Base-by-base conservation (phyloP, 2,888 invertebrate genomes). In the Byasa hedistus region DNA sequence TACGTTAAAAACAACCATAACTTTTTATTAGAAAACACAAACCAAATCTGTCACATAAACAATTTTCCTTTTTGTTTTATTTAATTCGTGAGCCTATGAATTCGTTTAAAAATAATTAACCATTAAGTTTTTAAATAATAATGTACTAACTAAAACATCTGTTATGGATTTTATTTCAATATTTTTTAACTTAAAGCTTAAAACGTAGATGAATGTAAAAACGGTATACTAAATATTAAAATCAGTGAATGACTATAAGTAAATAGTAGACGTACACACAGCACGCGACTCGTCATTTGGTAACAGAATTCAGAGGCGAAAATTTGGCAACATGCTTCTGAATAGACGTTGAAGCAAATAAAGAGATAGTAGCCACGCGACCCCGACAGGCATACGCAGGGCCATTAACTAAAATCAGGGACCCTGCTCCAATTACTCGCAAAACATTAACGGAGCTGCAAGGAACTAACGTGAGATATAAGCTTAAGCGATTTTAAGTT, bases 331-430 rank as follows among this genome's bases (percentile, higher is more conserved):
- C 73, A 75, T 76, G 76, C 80, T 80, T 83, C 79, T 81, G 81
- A 85, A 84, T 79, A 75, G 77, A 79, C 76, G 84, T 82, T 84
- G 80, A 77, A 81, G 79, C 81, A 86, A 89, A 89, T 87, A 87
- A 83, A 89, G 84, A 88, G 87, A 89, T 87, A 86, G 85, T 76
- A 74, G 84, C 84, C 89, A 87, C 89, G 89, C 88, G 90, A 87
- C 89, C 85, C 78, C 79, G 71, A 72, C 82, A 78, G 79, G 83
- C 83, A 83, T 81, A 81, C 78, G 72, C 77, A 75, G 69, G 77
- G 76, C 84, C 82, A 87, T 88, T 87, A 89, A 87, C 87, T 86
- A 87, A 88, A 89, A 90, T 89, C 89, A 90, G 81, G 81, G 80
- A 87, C 83, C 82, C 84, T 82, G 86, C 82, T 83, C 89, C 90